Evolutionary conservation across 1,140 invertebrate species (phyloP), one percentile per base, ranked within the genome.

Genomic region (Sarcophaga bullata): DNA sequence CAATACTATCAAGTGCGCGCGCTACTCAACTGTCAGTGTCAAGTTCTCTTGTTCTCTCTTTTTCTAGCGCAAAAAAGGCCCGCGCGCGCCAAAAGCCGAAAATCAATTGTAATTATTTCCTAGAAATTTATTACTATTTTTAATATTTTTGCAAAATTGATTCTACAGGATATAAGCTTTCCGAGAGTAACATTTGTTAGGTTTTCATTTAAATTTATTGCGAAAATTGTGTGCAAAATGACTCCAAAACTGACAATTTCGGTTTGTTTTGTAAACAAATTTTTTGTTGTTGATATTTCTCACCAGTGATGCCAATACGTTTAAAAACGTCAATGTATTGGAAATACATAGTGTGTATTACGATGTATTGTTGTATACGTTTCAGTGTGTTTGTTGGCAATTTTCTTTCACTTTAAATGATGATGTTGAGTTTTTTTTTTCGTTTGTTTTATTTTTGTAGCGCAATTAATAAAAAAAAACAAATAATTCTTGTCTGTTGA

Each of bases 21-120:
- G 81, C 72, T 81, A 52, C 72, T 81, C 78, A 73, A 25, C 81
- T 81, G 81, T 81, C 81, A 81, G 48, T 81, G 81, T 81, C 68
- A 81, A 81, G 47, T 72, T 72, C 52, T 80, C 52, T 52, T 62
- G 15, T 62, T 58, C 83, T 84, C 80, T 83, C 48, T 50, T 73
- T 48, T 81, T 80, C 47, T 46, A 47, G 68, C 52, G 73, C 68
- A 82, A 84, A 81, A 84, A 89, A n/a, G n/a, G 88, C 88, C 88
- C 88, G 88, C 88, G 88, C 88, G 88, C 88, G 88, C 87, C 88
- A 89, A 84, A 89, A 89, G 76, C 17, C 7, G 50, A 85, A 85
- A 83, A 88, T 86, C 83, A 78, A 81, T 72, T 81, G 84, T 84
- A 85, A 62, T 84, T 88, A 85, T 84, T 84, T 84, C 81, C 4